Base-by-base conservation (phyloP, 2,888 invertebrate species). In the Cheilosia soror region DNA sequence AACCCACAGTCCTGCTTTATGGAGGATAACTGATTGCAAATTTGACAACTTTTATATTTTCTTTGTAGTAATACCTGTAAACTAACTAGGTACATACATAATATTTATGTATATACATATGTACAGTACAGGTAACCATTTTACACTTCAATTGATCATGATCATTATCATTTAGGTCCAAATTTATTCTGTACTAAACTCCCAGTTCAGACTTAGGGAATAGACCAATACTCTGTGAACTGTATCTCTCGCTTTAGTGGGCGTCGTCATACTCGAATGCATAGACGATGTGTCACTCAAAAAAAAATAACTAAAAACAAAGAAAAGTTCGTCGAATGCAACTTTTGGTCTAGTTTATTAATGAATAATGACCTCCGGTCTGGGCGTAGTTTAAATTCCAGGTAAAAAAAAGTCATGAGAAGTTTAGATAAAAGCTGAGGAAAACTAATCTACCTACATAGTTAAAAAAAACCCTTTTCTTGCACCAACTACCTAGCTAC, bases 181-280 rank as follows among this genome's bases (percentile, higher is more conserved):
- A 11, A 37, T 11, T 4, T 11, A 4, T 11, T 37, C 37, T 0
- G 7, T 47, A 15, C 15, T 47, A 47, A 44, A 15, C 3, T 15
- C 44, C 5, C 7, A 15, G 7, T 47, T 1, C 5, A 15, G n/a
- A 4, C 7, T 6, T 7, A 47, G 4, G n/a, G 7, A 2, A 2
- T 15, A 27, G 37, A 9, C 20, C 49, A 49, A 31, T 71, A 40
- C 63, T 71, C 55, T 72, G 47, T 79, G 58, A 66, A 79, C 66
- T 75, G 58, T 79, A 15, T 72, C n/a, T 65, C 31, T 20, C 33
- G 25, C 25, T 62, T 83, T 79, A 47, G 83, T 73, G 83, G 78
- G 83, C 83, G 83, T 11, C 11, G 37, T 83, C 78, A 83, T 77
- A 78, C 66, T 47, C 53, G 79, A 79, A 78, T 83, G 72, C 83